phyloP scores from a whole-genome alignment of 2,113 vertebrate genomes.

The Festucalex cinctus region DNA sequence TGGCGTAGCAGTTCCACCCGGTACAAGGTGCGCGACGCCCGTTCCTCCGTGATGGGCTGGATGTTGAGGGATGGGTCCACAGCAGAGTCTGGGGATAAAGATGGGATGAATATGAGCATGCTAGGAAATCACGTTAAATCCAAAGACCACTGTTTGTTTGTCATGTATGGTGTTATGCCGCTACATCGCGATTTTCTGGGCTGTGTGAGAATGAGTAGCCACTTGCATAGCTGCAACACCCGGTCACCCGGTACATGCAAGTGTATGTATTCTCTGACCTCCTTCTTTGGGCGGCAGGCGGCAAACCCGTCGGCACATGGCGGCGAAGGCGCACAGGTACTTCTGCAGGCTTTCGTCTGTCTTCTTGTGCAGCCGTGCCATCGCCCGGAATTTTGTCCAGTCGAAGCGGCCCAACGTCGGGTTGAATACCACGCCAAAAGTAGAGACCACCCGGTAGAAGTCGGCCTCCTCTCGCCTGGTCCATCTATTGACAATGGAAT shows the following conservation, averaged over 20 bases:
- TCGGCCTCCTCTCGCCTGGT: conserved; percentile 97
- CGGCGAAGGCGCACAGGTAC: conserved; percentile 91
- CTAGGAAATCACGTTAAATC: not conserved
- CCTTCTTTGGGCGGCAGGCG: conserved; percentile 92
- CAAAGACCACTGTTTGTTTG: conserved; percentile 35
- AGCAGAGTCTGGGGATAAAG: conserved; percentile 71
- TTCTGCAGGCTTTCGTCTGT: conserved; percentile 96
- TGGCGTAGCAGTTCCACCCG: conserved; percentile 94
- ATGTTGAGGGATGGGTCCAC: conserved; percentile 89
- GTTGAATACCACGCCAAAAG: conserved; percentile 96
- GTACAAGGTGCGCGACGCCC: conserved; percentile 94
- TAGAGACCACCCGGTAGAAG: conserved; percentile 96
- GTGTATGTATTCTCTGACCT: conserved; percentile 62
- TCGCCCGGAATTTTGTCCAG: conserved; percentile 97
- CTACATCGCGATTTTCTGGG: no score
- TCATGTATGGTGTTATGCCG: not conserved
- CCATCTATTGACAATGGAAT: conserved; percentile 75
- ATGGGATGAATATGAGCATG: not conserved
- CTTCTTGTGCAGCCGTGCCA: conserved; percentile 97
- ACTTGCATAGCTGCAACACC: not conserved
- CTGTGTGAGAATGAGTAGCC: no score
- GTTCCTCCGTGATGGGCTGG: conserved; percentile 96
- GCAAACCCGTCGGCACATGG: conserved; percentile 95
- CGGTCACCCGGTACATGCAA: not conserved
- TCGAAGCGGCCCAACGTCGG: conserved; percentile 88